A percentile compares a stretch with the other conserved stretches of the same genome.
Conservation (phyloP, 2,113 vertebrate species). For the Brachionichthys hirsutus region DNA sequence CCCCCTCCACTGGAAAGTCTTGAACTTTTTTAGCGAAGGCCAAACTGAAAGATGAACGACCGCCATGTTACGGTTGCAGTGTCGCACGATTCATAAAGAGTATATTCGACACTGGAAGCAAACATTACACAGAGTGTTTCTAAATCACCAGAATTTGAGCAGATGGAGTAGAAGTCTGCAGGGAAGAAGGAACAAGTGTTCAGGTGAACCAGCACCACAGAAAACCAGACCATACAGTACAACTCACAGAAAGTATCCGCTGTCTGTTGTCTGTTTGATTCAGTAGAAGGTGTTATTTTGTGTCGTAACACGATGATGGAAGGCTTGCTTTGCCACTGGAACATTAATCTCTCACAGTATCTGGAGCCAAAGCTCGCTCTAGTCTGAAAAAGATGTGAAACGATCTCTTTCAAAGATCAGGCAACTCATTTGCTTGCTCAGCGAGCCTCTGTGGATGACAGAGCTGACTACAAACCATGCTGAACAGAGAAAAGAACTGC, state of each 20-base stretch:
- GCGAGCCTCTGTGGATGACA: constrained; percentile 44
- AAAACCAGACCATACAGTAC: neutral
- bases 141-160: too few species aligned
- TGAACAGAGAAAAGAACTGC: constrained; percentile 22
- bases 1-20: too few species aligned
- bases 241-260: constrained; percentile 2
- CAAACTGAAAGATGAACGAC: too few species aligned
- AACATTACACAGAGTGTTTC: too few species aligned
- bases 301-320: neutral
- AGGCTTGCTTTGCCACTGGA: neutral
- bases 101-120: neutral
- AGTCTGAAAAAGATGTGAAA: constrained; percentile 14
- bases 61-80: too few species aligned
- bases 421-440: constrained; percentile 19
- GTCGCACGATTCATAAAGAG: too few species aligned
- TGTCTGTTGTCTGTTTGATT: constrained; percentile 11
- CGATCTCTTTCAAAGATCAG: constrained; percentile 31
- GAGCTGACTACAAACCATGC: neutral
- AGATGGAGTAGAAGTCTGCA: too few species aligned
- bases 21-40: too few species aligned
- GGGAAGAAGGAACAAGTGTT: neutral
- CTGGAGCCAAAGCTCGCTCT: neutral
- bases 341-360: neutral
- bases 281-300: neutral
- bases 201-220: neutral